These are phyloP conservation scores for Lemur catta DNA, from an alignment of 2,797 vertebrate species.

Conservation along the genomic window DNA sequence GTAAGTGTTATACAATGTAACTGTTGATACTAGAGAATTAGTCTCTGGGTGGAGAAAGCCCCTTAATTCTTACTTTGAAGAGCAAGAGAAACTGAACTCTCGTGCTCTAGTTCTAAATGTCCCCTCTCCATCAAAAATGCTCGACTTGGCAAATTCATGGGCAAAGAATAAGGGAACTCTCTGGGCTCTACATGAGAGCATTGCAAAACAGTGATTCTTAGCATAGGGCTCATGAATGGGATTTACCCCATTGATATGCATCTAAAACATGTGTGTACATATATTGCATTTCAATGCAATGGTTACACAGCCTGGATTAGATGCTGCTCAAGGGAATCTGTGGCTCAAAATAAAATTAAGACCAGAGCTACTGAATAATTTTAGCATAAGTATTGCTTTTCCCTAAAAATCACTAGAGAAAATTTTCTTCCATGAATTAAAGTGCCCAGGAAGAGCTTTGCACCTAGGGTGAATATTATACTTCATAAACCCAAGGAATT, in stretches of 20 bases:
- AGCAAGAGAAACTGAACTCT: neutral
- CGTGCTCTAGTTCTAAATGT: neutral
- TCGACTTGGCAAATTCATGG: neutral
- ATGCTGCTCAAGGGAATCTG: neutral
- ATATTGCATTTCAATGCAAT: neutral
- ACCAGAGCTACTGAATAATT: neutral
- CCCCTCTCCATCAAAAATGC: neutral
- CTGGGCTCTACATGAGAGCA: neutral
- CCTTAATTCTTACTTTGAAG: neutral
- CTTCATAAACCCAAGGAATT: slow-evolving; percentile 31
- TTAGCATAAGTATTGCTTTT: neutral
- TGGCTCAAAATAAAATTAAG: slow-evolving; percentile 41
- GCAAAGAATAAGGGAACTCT: neutral
- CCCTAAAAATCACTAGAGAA: neutral
- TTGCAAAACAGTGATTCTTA: neutral
- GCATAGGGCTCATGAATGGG: neutral
- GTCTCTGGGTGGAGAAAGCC: neutral
- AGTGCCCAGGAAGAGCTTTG: slow-evolving; percentile 9
- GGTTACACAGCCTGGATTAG: neutral
- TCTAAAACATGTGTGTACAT: neutral
- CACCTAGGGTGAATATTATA: neutral
- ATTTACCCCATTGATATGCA: neutral
- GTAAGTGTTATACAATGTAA: neutral
- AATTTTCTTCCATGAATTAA: slow-evolving; percentile 12
- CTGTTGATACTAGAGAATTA: neutral